Conservation (phyloP, 2,888 invertebrate species). For the Troides helena region DNA sequence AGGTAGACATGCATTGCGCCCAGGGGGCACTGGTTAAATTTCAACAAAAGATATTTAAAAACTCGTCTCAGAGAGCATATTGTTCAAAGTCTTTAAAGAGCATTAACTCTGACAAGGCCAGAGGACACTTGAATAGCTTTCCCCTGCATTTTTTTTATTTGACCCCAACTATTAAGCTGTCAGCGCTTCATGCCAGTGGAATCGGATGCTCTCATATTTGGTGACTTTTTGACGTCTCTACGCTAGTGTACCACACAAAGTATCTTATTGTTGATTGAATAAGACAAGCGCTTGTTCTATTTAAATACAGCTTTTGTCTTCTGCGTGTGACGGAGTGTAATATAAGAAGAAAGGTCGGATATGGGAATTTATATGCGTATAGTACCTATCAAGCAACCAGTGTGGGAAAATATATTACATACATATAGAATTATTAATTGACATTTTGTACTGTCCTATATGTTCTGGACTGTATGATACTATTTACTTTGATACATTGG, state of each 20-base stretch:
- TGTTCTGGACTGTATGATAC: too few relatives aligned
- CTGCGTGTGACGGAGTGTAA: constrained; percentile 11
- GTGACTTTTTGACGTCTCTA: constrained; percentile 33
- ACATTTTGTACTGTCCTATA: too few relatives aligned
- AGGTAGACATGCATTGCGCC: constrained; percentile 1
- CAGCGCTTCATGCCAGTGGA: constrained; percentile 34
- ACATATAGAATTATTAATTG: too few relatives aligned
- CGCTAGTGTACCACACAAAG: constrained; percentile 35
- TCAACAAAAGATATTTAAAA: constrained; percentile 32
- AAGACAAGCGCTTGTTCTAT: constrained; percentile 54
- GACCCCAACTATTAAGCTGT: constrained; percentile 49
- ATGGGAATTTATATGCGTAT: background rate
- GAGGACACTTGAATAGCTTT: constrained; percentile 48
- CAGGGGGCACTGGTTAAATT: constrained; percentile 26
- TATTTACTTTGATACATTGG: too few relatives aligned
- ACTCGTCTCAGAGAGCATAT: constrained; percentile 31
- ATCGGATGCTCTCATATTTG: constrained; percentile 29
- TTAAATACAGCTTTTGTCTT: constrained; percentile 67
- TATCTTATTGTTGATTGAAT: constrained; percentile 65
- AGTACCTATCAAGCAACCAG: too few relatives aligned
- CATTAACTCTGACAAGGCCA: constrained; percentile 37
- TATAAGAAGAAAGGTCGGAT: background rate
- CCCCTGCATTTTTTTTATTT: constrained; percentile 45
- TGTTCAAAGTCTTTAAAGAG: constrained; percentile 33
- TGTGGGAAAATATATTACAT: too few relatives aligned